These are phyloP conservation scores for Psilopogon haemacephalus DNA, from an alignment of 2,113 vertebrate species.

Conservation along the genomic window DNA sequence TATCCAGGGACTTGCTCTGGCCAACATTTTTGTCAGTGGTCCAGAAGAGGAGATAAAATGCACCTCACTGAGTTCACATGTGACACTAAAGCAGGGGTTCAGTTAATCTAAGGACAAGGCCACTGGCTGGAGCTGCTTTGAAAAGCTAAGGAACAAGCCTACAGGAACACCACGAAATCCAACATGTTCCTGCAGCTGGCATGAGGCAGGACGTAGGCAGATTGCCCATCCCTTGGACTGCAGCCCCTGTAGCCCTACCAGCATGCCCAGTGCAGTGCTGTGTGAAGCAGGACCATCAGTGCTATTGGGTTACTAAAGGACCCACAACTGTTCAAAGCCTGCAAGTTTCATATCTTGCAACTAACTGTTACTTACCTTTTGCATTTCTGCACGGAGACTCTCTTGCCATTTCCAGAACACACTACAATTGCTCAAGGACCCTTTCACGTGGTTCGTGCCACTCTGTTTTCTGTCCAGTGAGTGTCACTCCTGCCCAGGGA, in stretches of 20 bases:
- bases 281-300: neutral
- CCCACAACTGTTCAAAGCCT: neutral
- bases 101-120: neutral
- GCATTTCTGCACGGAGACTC: neutral
- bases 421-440: neutral
- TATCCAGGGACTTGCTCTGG: fast-evolving
- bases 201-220: neutral
- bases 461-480: neutral
- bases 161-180: neutral
- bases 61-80: neutral
- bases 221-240: neutral
- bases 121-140: neutral
- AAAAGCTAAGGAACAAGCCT: neutral
- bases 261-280: neutral
- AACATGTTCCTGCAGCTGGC: neutral
- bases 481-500: slow-evolving; percentile 13
- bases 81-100: neutral
- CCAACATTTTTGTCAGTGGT: neutral
- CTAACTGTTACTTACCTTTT: neutral
- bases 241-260: neutral
- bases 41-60: neutral
- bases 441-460: neutral
- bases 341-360: neutral
- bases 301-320: neutral
- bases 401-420: neutral